Conservation (phyloP, 2,113 vertebrate genomes). For the Aix galericulata region DNA sequence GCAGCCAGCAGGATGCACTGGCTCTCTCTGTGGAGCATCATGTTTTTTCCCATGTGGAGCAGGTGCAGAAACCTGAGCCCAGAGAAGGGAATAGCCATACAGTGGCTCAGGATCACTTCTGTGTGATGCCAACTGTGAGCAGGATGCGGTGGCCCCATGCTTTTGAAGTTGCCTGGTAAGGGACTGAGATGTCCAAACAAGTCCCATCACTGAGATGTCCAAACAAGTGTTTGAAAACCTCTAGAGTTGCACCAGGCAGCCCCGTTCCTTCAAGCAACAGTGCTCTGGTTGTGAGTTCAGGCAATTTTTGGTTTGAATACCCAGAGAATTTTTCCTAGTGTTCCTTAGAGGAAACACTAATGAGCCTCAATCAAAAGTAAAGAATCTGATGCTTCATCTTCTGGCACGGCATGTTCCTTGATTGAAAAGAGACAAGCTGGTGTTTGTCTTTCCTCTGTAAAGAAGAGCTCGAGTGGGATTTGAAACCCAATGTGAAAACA, state of each 20-base stretch:
- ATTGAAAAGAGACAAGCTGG: neutral
- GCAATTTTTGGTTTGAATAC: neutral
- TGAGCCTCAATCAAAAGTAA: neutral
- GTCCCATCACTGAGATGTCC: neutral
- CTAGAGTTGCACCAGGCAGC: neutral
- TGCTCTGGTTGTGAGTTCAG: neutral
- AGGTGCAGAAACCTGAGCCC: neutral
- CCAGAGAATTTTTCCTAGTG: neutral
- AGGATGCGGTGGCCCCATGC: neutral
- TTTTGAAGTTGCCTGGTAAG: neutral
- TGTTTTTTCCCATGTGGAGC: neutral
- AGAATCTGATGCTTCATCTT: neutral
- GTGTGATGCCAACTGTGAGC: neutral
- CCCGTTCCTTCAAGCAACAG: neutral
- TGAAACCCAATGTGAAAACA: neutral
- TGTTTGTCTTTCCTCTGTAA: neutral
- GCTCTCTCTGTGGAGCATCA: neutral
- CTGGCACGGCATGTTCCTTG: constrained; percentile 10
- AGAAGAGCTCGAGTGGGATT: neutral
- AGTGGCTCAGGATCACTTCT: neutral
- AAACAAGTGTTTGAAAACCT: neutral
- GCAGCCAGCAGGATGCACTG: neutral
- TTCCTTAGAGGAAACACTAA: neutral
- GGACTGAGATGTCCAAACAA: neutral
- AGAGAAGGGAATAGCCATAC: neutral